Evolutionary conservation across 2,888 invertebrate species (phyloP), one percentile per base, ranked within the genome.

Genomic region (Syrista parreyssii): DNA sequence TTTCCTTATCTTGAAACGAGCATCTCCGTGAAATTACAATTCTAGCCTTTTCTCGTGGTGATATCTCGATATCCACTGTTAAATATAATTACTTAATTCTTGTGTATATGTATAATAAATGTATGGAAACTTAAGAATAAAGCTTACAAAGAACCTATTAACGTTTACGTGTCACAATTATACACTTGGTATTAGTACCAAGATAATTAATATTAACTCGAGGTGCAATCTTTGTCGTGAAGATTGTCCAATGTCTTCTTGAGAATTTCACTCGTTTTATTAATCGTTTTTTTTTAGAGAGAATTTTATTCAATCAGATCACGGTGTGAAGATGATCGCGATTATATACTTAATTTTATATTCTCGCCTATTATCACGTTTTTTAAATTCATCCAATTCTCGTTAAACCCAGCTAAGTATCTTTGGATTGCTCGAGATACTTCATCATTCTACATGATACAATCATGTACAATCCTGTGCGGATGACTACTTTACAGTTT

Each of bases 21-120:
- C 74, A 78, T 80, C 74, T 83, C 79, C 80, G 76, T 82, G 79
- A 86, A 82, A 86, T 85, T 86, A 86, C 84, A 88, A 84, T 80
- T 79, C 81, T 75, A 78, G 75, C 76, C 73, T 73, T 74, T 78
- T 69, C 84, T 81, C 83, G 81, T 82, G 82, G 81, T 81, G 81
- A 84, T 84, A 82, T 79, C 15, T 82, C 80, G 80, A 84, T 85
- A 80, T 76, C 75, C 78, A 77, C 76, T 79, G 76, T 35, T 81
- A 75, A 83, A 76, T 82, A 79, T 82, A 83, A 77, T 80, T 83
- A 81, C 79, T 78, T 74, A 74, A 32, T 55, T 86, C 82, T 84
- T 85, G 84, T 85, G 86, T 87, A 85, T 84, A 84, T 85, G 83
- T 86, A 87, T 88, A 84, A 87, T 88, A 86, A 85, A 88, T 87